phyloP scores from a whole-genome alignment of 1,140 invertebrate species.

The Dreissena rostriformis region DNA sequence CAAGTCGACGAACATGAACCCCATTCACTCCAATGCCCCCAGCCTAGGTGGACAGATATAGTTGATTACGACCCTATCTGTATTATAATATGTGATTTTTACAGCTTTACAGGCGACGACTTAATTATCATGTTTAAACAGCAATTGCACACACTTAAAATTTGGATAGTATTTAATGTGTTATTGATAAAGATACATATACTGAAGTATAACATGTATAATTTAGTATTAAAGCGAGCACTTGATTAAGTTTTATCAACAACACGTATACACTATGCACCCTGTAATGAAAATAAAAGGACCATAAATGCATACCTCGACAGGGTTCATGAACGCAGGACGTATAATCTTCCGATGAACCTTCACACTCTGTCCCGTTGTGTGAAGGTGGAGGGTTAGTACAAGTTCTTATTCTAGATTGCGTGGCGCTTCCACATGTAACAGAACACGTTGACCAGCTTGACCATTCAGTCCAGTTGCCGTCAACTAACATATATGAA shows the following conservation, averaged over 20 bases:
- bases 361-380: not conserved
- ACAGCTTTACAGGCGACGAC: no score
- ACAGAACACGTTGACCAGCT: conserved; percentile 1
- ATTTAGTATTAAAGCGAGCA: not conserved
- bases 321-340: not conserved
- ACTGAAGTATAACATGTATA: not conserved
- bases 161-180: no score
- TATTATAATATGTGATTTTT: no score
- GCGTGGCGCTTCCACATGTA: conserved; percentile 8
- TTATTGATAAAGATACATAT: no score
- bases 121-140: no score
- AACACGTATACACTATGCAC: no score
- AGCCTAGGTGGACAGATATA: conserved; percentile 75
- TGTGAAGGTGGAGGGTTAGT: not conserved
- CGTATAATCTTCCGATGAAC: not conserved
- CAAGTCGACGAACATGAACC: conserved; percentile 93
- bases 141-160: no score
- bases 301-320: no score
- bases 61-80: conserved; percentile 31
- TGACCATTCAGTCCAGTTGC: conserved; percentile 14
- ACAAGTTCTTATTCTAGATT: conserved; percentile 14
- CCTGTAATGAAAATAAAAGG: no score
- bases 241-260: no score
- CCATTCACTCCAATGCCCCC: conserved; percentile 91
- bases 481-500: conserved; percentile 2